phyloP scores from a whole-genome alignment of 2,888 invertebrate genomes.

The Apotomis capreana region DNA sequence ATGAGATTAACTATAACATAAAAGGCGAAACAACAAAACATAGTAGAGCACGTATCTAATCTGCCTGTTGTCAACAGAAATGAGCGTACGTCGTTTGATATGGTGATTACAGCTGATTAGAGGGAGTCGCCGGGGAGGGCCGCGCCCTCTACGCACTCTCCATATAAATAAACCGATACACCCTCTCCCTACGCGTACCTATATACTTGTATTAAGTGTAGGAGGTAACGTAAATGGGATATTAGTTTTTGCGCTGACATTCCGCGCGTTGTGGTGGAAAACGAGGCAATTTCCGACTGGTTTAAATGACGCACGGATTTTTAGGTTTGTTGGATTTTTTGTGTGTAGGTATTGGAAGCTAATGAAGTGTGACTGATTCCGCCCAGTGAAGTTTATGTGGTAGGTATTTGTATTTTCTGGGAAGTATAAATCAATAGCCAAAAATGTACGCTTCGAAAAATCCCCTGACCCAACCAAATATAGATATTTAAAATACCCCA shows the following conservation, averaged over 20 bases:
- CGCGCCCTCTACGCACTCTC: constrained; percentile 75
- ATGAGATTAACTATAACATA: constrained; percentile 36
- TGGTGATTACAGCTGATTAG: constrained; percentile 76
- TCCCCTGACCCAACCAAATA: no score
- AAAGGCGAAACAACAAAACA: constrained; percentile 45
- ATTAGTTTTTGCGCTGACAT: constrained; percentile 76
- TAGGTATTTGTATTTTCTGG: no score
- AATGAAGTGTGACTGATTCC: background rate
- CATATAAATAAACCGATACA: constrained; percentile 81
- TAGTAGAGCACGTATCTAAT: constrained; percentile 60
- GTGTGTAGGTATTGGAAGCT: background rate
- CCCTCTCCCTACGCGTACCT: constrained; percentile 59
- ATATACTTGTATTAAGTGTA: constrained; percentile 53
- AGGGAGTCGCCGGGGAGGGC: constrained; percentile 55
- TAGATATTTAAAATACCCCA: no score
- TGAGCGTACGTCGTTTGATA: constrained; percentile 51
- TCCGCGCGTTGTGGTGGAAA: constrained; percentile 74
- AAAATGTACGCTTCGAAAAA: no score
- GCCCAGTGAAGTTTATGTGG: background rate
- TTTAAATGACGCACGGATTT: constrained; percentile 48
- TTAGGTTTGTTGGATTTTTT: constrained; percentile 40
- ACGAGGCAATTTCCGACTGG: constrained; percentile 72
- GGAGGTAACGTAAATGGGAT: constrained; percentile 74
- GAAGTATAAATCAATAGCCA: no score
- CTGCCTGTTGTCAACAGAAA: constrained; percentile 79